phyloP scores from a whole-genome alignment of 2,113 vertebrate species.

The Dipodomys spectabilis region DNA sequence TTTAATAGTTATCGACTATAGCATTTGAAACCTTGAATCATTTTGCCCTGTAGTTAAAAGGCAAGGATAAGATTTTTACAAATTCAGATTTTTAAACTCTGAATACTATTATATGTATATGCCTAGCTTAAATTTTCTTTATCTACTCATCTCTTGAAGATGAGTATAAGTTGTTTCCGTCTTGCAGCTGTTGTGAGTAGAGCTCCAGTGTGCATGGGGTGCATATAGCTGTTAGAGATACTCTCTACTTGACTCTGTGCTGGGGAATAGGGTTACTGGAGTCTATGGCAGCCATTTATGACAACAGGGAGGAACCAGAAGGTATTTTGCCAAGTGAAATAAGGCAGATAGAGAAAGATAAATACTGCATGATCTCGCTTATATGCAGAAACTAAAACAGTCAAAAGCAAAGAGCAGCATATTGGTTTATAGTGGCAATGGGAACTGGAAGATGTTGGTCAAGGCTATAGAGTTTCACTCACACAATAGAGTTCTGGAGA shows the following conservation, averaged over 20 bases:
- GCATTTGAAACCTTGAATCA: neutral
- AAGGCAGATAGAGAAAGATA: neutral
- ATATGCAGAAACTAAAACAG: neutral
- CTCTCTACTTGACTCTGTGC: neutral
- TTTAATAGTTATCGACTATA: neutral
- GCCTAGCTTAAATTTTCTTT: neutral
- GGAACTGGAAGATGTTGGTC: neutral
- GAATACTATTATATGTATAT: neutral
- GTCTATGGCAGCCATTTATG: neutral
- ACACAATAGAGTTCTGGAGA: neutral
- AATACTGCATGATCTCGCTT: neutral
- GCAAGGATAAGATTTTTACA: neutral
- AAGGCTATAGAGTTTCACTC: neutral
- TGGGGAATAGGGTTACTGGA: neutral
- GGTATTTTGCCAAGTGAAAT: neutral
- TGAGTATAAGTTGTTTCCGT: neutral
- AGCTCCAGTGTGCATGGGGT: neutral
- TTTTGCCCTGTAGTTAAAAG: neutral
- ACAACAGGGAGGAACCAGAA: neutral
- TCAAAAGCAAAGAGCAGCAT: neutral
- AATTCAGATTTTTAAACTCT: neutral
- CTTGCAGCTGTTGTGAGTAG: neutral
- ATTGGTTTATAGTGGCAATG: neutral
- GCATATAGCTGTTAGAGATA: neutral
- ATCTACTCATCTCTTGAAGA: neutral